Evolutionary conservation across 2,797 vertebrate species (phyloP), one percentile per base, ranked within the genome.

Genomic region (Enteromius trimaculatus): DNA sequence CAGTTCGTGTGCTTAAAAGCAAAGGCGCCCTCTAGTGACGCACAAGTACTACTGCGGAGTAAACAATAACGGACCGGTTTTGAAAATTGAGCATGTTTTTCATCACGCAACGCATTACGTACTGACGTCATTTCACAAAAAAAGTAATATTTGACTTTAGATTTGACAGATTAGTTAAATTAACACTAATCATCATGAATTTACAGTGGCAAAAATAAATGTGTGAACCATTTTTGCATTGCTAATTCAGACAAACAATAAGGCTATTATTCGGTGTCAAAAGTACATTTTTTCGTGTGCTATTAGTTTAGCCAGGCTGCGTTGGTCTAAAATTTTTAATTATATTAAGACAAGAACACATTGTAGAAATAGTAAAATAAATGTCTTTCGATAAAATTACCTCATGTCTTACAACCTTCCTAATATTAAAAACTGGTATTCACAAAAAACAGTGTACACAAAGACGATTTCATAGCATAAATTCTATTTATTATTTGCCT

Each of bases 401-500:
- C 14, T 64, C 13, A 4, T 62, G 26, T 7, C 2, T 62, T 29
- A 62, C 14, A 64, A 31, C 60, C 26, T 64, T 17, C 13, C 17
- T 17, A 29, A 64, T 64, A 31, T 64, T 14, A 31, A 62, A 62
- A 62, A 51, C 0, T 34, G 13, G 17, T 55, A 31, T 55, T 66
- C 16, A 77, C 68, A 83, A 3, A 71, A 19, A n/a, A 44, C 6
- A 39, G 44, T 26, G 49, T 37, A 31, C 60, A 62, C 21, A 26
- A 21, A 49, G 10, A 49, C 49, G 6, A n/a, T 80, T 92, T 69
- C 72, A 70, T 86, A 90, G 86, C 79, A 90, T 85, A 82, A 81
- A 84, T 86, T 87, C 74, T 88, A 89, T 93, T 93, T 92, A 90
- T 92, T 92, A 91, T 91, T 92, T 85, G 83, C 88, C 89, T 90